These are phyloP conservation scores for Eudemis profundana DNA, from an alignment of 2,888 invertebrate species.

Conservation along the genomic window DNA sequence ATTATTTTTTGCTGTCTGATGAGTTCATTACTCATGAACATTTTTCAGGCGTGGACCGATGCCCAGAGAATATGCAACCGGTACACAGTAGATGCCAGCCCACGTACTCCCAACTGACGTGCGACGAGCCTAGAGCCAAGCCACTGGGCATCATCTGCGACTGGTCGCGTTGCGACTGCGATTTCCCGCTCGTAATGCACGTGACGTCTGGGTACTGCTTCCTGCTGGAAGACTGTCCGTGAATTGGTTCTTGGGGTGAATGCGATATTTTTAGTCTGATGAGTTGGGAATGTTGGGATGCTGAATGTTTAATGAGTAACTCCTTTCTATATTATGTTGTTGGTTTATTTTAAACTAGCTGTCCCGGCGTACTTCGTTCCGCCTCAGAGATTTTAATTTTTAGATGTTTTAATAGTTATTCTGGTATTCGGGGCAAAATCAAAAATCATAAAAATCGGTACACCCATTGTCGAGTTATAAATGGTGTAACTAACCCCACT, in stretches of 20 bases:
- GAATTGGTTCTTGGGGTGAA: constrained; percentile 37
- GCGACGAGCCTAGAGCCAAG: constrained; percentile 74
- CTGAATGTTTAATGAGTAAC: too few relatives aligned
- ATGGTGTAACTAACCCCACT: too few relatives aligned
- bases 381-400: too few relatives aligned
- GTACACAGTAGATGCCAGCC: constrained; percentile 74
- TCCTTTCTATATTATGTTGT: too few relatives aligned
- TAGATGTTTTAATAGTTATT: too few relatives aligned
- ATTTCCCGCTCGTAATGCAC: constrained; percentile 76
- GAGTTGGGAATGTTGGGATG: neutral
- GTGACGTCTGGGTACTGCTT: constrained; percentile 75
- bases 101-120: constrained; percentile 74
- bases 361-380: too few relatives aligned
- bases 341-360: too few relatives aligned
- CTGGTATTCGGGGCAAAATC: too few relatives aligned
- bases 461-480: too few relatives aligned
- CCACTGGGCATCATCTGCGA: constrained; percentile 74
- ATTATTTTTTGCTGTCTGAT: too few relatives aligned
- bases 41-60: constrained; percentile 67
- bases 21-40: too few relatives aligned
- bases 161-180: constrained; percentile 79
- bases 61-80: constrained; percentile 76
- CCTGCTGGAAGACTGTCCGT: constrained; percentile 74
- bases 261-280: neutral
- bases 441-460: too few relatives aligned